A percentile compares a stretch with the other conserved stretches of the same genome.
phyloP scores from a whole-genome alignment of 2,113 vertebrate species.

The Phylloscopus whistleri region DNA sequence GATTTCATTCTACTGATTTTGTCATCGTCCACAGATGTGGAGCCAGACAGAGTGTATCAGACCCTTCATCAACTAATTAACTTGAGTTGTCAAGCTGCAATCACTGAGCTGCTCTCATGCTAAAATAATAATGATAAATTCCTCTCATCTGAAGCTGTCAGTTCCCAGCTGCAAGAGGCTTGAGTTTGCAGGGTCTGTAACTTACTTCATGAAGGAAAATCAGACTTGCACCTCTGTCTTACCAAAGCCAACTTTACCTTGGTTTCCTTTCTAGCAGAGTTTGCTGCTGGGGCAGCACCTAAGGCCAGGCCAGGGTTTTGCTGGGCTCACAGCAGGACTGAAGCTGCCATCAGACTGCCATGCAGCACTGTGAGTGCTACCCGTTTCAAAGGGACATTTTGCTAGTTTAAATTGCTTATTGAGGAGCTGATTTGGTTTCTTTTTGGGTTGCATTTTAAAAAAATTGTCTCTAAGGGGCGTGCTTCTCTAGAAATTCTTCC shows the following conservation, averaged over 20 bases:
- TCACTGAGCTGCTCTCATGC: conserved; percentile 23
- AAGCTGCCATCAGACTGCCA: neutral
- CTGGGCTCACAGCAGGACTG: fast-evolving
- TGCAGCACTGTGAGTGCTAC: neutral
- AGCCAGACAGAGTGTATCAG: conserved; percentile 17
- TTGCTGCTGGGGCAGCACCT: neutral
- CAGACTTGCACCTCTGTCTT: neutral
- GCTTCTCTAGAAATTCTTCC: neutral
- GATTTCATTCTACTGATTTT: neutral
- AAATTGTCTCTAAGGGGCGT: neutral
- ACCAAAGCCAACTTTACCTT: neutral
- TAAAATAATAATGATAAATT: conserved; percentile 50
- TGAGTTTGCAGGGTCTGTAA: neutral
- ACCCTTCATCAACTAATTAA: conserved; percentile 60
- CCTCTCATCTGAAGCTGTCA: conserved; percentile 25
- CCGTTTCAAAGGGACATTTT: neutral
- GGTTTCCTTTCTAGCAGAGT: neutral
- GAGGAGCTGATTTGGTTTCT: neutral
- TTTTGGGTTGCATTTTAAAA: neutral
- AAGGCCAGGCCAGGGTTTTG: neutral
- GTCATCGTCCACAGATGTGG: neutral
- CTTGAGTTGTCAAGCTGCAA: conserved; percentile 33
- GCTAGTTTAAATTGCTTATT: neutral
- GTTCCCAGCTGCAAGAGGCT: conserved; percentile 9
- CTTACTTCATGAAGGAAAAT: neutral